phyloP scores from a whole-genome alignment of 2,797 vertebrate species.

The Eulemur mongoz region DNA sequence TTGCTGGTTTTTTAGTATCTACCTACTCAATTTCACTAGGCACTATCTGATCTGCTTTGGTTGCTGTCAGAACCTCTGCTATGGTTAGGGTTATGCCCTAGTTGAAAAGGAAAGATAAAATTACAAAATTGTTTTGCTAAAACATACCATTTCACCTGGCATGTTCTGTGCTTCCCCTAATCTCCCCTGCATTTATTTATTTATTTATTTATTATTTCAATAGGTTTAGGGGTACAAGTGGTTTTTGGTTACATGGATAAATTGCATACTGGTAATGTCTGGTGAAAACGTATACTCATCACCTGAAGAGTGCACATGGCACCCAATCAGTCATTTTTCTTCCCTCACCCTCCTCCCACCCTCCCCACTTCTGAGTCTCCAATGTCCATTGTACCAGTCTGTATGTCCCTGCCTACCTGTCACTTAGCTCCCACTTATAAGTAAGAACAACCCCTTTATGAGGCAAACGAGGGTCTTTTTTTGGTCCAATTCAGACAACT shows the following conservation, averaged over 20 bases:
- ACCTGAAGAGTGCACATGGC: not conserved
- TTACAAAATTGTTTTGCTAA: not conserved
- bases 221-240: not conserved
- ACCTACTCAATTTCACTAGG: not conserved
- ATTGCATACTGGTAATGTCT: not conserved
- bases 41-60: not conserved
- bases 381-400: not conserved
- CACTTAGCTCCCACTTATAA: not conserved
- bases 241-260: not conserved
- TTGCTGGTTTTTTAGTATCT: not conserved
- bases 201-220: not conserved
- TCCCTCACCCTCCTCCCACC: not conserved
- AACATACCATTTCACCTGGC: not conserved
- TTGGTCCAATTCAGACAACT: not conserved
- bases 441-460: not conserved
- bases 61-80: not conserved
- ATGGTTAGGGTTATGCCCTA: not conserved
- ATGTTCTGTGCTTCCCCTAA: not conserved
- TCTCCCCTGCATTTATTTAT: not conserved
- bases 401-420: not conserved
- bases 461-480: constrained; percentile 32
- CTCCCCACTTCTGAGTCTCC: not conserved
- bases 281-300: not conserved
- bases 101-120: constrained; percentile 34
- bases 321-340: not conserved